These are phyloP conservation scores for Ichneumon xanthorius DNA, from an alignment of 2,888 invertebrate genomes.

Conservation along the genomic window DNA sequence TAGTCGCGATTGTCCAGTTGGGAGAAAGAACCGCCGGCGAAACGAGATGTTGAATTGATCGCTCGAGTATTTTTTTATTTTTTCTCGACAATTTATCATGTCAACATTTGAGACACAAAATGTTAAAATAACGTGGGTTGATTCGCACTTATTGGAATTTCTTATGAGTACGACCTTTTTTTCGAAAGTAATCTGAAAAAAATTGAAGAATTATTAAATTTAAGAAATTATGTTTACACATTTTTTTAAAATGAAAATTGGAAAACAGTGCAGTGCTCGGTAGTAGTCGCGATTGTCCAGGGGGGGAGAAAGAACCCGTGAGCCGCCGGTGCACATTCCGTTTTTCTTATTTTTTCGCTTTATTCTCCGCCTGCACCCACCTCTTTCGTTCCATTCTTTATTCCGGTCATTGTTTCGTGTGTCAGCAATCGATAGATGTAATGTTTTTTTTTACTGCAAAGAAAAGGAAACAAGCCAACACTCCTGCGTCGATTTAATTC, in stretches of 20 bases:
- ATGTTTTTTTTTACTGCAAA: neutral
- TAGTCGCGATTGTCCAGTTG: constrained; percentile 27
- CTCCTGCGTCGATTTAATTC: neutral
- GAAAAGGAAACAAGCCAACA: neutral
- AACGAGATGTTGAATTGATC: neutral
- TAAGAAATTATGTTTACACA: too few species aligned
- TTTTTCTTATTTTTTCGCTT: constrained; percentile 56
- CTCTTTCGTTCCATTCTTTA: constrained; percentile 11
- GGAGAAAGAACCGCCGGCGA: neutral
- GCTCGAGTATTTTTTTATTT: neutral
- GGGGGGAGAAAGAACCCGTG: neutral
- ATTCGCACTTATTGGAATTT: too few species aligned
- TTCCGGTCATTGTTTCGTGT: neutral
- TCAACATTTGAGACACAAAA: too few species aligned
- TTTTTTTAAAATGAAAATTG: neutral
- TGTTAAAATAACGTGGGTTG: too few species aligned
- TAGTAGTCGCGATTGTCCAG: constrained; percentile 19
- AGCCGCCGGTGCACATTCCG: constrained; percentile 3
- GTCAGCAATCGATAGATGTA: neutral
- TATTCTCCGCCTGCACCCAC: constrained; percentile 26
- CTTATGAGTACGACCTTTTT: too few species aligned
- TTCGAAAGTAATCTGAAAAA: too few species aligned
- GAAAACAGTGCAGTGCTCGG: neutral
- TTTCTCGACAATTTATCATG: neutral
- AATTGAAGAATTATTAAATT: too few species aligned